phyloP scores from a whole-genome alignment of 1,140 invertebrate species.

The Pseudomyrmex pallidus region DNA sequence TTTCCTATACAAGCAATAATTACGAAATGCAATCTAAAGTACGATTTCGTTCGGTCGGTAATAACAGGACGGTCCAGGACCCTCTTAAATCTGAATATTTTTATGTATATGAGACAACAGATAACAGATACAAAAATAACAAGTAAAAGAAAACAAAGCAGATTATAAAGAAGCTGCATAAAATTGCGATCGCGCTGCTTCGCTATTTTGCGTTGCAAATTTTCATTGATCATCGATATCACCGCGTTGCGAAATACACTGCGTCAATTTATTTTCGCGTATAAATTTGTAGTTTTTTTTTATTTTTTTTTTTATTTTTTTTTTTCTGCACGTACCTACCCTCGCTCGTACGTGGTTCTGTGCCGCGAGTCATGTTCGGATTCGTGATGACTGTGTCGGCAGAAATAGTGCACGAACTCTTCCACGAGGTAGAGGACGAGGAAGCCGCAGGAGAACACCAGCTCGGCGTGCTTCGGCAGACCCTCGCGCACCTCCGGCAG shows the following conservation, averaged over 20 bases:
- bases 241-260: background rate
- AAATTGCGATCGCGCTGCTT: background rate
- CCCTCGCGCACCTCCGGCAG: constrained; percentile 90
- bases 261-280: background rate
- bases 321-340: constrained; percentile 35
- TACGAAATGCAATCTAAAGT: too few relatives aligned
- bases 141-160: background rate
- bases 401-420: constrained; percentile 89
- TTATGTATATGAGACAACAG: background rate
- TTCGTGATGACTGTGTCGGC: constrained; percentile 76
- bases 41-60: too few relatives aligned
- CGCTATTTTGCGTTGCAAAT: background rate
- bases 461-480: constrained; percentile 87
- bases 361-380: background rate
- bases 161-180: background rate
- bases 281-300: background rate
- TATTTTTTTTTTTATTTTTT: too few relatives aligned
- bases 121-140: too few relatives aligned
- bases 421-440: constrained; percentile 93
- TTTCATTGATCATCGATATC: background rate
- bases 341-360: constrained; percentile 20
- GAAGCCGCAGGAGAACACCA: constrained; percentile 91
- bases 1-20: too few relatives aligned
- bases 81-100: background rate
- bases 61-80: too few relatives aligned